Evolutionary conservation across 2,797 vertebrate genomes (phyloP).

Genomic region (Falco rusticolus): DNA sequence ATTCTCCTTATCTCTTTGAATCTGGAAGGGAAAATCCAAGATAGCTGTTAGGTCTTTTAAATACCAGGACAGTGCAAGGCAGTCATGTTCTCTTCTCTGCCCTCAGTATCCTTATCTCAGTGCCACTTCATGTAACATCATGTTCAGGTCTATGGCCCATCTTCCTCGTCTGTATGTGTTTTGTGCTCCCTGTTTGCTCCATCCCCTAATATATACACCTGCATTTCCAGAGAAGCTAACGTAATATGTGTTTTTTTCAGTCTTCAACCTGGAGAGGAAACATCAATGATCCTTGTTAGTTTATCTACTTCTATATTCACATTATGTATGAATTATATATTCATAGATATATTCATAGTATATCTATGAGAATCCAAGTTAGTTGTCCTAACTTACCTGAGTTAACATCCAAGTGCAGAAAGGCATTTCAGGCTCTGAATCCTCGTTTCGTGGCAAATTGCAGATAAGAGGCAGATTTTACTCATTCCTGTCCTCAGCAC

Average conservation of each 20-base stretch:
- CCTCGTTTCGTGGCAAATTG: not conserved
- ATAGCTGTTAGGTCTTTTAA: not conserved
- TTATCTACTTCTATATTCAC: too few relatives aligned
- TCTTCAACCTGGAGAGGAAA: not conserved
- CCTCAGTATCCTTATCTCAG: not conserved
- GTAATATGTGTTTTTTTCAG: not conserved
- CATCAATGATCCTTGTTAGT: not conserved
- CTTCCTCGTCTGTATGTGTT: not conserved
- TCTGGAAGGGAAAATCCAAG: slow-evolving; percentile 3
- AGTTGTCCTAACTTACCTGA: not conserved
- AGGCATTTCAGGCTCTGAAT: not conserved
- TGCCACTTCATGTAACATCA: not conserved
- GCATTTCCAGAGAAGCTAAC: not conserved
- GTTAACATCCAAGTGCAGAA: not conserved
- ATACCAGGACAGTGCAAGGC: not conserved
- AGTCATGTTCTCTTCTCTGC: not conserved
- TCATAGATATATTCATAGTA: too few relatives aligned
- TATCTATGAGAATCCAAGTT: too few relatives aligned
- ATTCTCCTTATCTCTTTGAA: not conserved
- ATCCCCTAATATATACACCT: fast-evolving
- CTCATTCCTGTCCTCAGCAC: not conserved
- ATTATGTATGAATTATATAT: too few relatives aligned
- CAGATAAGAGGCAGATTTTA: not conserved
- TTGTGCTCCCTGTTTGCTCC: not conserved
- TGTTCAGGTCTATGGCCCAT: not conserved